Evolutionary conservation across 1,140 invertebrate genomes (phyloP), one percentile per base, ranked within the genome.

Genomic region (Neotoxoptera formosana): DNA sequence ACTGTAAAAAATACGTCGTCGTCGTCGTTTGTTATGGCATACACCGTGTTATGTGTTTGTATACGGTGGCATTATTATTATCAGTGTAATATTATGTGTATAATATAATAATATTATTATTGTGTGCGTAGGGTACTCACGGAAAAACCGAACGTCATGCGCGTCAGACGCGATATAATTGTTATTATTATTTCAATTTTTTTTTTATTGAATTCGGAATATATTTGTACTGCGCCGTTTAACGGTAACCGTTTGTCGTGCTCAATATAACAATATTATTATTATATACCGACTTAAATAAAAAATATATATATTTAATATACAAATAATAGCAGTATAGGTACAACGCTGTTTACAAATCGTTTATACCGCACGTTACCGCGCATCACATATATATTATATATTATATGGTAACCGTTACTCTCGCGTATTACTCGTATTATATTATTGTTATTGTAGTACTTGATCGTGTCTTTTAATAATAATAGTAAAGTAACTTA

Each of bases 231-330:
- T 47, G 3, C 8, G 30, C 47, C n/a, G 84, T 88, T 34, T 14
- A 88, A 88, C 84, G 45, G 84, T 47, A 87, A 87, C 25, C 17
- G 84, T 87, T 87, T 87, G 84, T 87, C n/a, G 45, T 47, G 36
- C 11, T n/a, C n/a, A 41, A 87, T n/a, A 87, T n/a, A 87, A 87
- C n/a, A 87, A 47, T 48, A 47, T 86, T 41, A 84, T 84, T 84
- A 84, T 45, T 17, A 47, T 20, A 88, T 34, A 51, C 45, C 17
- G 86, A 88, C 86, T 88, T 88, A 34, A 88, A 88, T 88, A 88
- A n/a, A n/a, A n/a, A n/a, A n/a, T n/a, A n/a, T n/a, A n/a, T n/a
- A n/a, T n/a, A n/a, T n/a, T n/a, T n/a, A n/a, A n/a, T n/a, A n/a
- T n/a, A n/a, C n/a, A n/a, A n/a, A n/a, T n/a, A n/a, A n/a, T n/a